A percentile compares a stretch with the other conserved stretches of the same genome.
Conservation (phyloP, 2,888 invertebrate genomes). For the Lymantria monacha region DNA sequence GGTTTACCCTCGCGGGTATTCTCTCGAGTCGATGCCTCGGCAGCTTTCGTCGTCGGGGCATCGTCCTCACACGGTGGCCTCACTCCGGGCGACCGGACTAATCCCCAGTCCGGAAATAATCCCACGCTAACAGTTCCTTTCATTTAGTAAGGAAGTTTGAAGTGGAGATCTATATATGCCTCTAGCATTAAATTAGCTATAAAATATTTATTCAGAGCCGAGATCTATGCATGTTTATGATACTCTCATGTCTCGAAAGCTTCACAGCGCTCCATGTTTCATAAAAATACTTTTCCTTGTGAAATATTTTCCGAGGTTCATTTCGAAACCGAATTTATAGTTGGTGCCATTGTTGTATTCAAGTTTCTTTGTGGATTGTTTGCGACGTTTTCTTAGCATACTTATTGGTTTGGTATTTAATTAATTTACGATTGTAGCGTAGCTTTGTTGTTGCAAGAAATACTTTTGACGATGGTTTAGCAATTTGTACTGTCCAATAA, state of each 20-base stretch:
- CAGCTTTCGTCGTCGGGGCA: too few relatives aligned
- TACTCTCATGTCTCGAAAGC: constrained; percentile 28
- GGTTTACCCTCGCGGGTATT: too few relatives aligned
- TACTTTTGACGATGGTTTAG: too few relatives aligned
- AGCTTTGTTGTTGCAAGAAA: too few relatives aligned
- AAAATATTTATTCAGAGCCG: constrained; percentile 49
- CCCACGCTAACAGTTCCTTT: too few relatives aligned
- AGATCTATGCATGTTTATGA: constrained; percentile 50
- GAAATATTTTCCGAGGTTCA: constrained; percentile 23
- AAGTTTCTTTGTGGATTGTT: background rate
- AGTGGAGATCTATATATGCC: too few relatives aligned
- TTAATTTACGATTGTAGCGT: background rate
- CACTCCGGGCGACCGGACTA: too few relatives aligned
- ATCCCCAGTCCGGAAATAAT: too few relatives aligned
- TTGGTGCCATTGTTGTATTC: background rate
- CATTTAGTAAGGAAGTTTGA: too few relatives aligned
- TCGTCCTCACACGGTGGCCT: too few relatives aligned
- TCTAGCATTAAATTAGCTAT: background rate
- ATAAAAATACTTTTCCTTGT: constrained; percentile 36
- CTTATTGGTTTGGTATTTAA: background rate
- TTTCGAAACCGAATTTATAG: constrained; percentile 18
- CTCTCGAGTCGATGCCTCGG: too few relatives aligned
- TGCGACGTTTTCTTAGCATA: background rate
- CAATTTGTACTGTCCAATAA: too few relatives aligned
- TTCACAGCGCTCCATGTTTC: constrained; percentile 25